Evolutionary conservation across 2,797 vertebrate genomes (phyloP).

Genomic region (Anguilla obscura): DNA sequence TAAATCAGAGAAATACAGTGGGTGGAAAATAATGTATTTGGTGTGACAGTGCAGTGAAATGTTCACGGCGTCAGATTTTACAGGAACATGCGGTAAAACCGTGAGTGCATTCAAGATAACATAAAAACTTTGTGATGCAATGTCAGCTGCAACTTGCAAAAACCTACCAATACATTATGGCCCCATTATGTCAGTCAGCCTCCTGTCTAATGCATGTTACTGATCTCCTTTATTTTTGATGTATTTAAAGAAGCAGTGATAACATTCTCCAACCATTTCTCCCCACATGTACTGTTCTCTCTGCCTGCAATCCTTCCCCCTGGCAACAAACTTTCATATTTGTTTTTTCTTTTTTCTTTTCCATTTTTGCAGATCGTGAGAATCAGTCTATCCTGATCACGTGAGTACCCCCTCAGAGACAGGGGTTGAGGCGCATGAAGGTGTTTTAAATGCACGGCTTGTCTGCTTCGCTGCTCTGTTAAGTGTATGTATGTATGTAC

Average conservation of each 20-base stretch:
- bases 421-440: not conserved
- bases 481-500: no score
- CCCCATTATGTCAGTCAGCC: not conserved
- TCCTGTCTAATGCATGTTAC: not conserved
- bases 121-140: not conserved
- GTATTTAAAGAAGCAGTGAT: not conserved
- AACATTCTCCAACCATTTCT: not conserved
- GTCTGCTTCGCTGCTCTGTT: no score
- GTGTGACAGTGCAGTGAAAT: not conserved
- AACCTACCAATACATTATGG: not conserved
- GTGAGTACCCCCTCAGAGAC: constrained; percentile 63
- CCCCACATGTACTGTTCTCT: not conserved
- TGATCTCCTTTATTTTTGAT: not conserved
- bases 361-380: constrained; percentile 73
- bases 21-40: not conserved
- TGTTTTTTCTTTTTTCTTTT: not conserved
- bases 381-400: constrained; percentile 93
- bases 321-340: not conserved
- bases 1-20: not conserved
- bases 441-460: not conserved
- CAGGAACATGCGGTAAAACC: not conserved
- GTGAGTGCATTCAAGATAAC: not conserved
- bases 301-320: not conserved
- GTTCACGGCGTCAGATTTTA: not conserved
- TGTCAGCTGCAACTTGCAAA: not conserved